Evolutionary conservation across 2,888 invertebrate species (phyloP).

Genomic region (Drosophila nr. perissopoda): DNA sequence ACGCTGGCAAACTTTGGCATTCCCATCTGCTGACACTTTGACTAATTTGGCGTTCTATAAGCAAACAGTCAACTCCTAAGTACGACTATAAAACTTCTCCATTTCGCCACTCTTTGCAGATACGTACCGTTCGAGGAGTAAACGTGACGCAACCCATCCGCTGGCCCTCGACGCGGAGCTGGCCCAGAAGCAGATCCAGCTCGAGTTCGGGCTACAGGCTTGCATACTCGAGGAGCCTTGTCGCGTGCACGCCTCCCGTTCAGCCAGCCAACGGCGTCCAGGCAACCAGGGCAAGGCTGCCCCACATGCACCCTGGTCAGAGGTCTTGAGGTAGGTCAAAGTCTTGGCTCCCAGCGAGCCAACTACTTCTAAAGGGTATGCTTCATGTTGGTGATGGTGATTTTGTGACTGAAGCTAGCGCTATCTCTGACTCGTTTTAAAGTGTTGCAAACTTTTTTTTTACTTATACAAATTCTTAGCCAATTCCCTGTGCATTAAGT

Average conservation of each 20-base stretch:
- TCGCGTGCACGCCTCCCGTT: conserved; percentile 84
- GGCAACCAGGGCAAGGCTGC: conserved; percentile 43
- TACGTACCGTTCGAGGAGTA: conserved; percentile 89
- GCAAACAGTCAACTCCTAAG: conserved; percentile 23
- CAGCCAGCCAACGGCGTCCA: conserved; percentile 69
- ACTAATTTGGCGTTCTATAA: conserved; percentile 44
- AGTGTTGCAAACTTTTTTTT: not conserved
- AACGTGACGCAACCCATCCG: conserved; percentile 85
- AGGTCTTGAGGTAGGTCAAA: conserved; percentile 90
- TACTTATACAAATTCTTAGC: not conserved
- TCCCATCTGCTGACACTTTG: conserved; percentile 35
- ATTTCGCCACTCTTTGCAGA: conserved; percentile 84
- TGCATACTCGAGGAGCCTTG: conserved; percentile 93
- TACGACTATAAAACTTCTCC: conserved; percentile 27
- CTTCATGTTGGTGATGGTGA: conserved; percentile 6
- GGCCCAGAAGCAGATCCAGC: conserved; percentile 92
- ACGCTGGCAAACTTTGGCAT: conserved; percentile 18
- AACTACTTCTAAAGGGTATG: not conserved
- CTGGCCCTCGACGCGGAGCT: conserved; percentile 88
- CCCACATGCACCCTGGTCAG: conserved; percentile 76
- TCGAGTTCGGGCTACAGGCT: conserved; percentile 91
- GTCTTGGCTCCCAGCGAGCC: not conserved
- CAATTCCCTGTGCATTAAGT: not conserved
- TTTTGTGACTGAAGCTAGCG: not conserved
- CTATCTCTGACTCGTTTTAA: not conserved